Conservation (phyloP, 1,140 invertebrate genomes). For the Schmidtea mediterranea region DNA sequence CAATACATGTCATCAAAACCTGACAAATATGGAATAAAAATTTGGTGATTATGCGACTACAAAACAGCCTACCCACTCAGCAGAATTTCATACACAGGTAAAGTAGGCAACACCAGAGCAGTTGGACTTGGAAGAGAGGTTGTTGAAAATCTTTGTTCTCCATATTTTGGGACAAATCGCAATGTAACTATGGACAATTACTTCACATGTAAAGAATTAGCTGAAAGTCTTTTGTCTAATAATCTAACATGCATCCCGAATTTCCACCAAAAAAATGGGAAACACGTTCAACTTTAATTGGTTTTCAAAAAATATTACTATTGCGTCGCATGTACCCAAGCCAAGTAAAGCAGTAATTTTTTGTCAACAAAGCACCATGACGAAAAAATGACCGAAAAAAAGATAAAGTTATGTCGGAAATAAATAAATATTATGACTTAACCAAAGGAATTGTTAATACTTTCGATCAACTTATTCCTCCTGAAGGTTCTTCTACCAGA, state of each 20-base stretch:
- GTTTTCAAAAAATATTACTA: no score
- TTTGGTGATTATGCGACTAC: slow-evolving; percentile 10
- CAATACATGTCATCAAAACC: slow-evolving; percentile 28
- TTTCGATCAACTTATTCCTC: no score
- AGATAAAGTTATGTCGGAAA: no score
- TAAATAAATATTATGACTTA: no score
- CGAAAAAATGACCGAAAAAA: no score
- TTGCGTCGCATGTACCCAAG: no score
- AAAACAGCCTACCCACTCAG: slow-evolving; percentile 8
- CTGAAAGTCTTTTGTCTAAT: slow-evolving; percentile 4
- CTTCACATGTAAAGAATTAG: slow-evolving; percentile 7
- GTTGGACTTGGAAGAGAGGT: background rate
- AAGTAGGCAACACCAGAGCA: background rate
- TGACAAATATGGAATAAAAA: slow-evolving; percentile 27
- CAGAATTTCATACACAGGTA: slow-evolving; percentile 4
- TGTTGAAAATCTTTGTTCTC: background rate
- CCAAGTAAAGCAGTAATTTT: no score
- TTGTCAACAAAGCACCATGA: no score
- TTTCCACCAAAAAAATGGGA: no score
- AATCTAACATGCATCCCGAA: slow-evolving; percentile 6
- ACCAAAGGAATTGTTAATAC: no score
- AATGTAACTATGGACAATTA: slow-evolving; percentile 10
- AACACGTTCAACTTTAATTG: no score
- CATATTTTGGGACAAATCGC: slow-evolving; percentile 6
- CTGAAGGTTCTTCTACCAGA: no score